Evolutionary conservation across 2,888 invertebrate genomes (phyloP), one percentile per base, ranked within the genome.

Genomic region (Ormyrus rosae): DNA sequence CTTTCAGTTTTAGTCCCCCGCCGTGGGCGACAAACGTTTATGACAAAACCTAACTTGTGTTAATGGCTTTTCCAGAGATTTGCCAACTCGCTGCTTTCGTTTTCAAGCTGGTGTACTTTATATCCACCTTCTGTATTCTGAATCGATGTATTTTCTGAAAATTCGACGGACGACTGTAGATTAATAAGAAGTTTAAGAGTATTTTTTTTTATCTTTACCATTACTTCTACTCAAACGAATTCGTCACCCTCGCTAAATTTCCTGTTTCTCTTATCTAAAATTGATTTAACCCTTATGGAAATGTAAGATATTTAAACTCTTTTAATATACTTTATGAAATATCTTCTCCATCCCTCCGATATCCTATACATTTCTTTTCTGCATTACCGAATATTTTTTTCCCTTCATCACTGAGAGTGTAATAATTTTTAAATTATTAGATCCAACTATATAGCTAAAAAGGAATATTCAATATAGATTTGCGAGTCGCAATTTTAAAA

Each of bases 21-120:
- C 13, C 34, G 46, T 13, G 51, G 51, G 68, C 13, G 65, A 1
- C 19, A 19, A 19, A 45, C 71, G 69, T 61, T 61, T 80, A 50
- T 74, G 71, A 75, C 11, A 71, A 50, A 45, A n/a, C 11, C 67
- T 46, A 58, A 74, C 75, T 80, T 58, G 53, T 45, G 80, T 55
- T 75, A 65, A 80, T 75, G 71, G 75, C 69, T 19, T 19, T 19
- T 19, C 19, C 19, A 19, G 19, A 19, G 19, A 19, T 19, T 19
- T 19, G 19, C 19, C 19, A 19, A 19, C 19, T 19, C 2, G 19
- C 19, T 19, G 19, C 19, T 19, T 19, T 19, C 19, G 2, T 19
- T 19, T 19, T 19, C 19, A 19, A 19, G 19, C 19, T 19, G 19
- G 19, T 19, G 19, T 19, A 19, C 19, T 19, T 19, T 19, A 1